Conservation (phyloP, 2,888 invertebrate genomes). For the Tanypteryx hageni region DNA sequence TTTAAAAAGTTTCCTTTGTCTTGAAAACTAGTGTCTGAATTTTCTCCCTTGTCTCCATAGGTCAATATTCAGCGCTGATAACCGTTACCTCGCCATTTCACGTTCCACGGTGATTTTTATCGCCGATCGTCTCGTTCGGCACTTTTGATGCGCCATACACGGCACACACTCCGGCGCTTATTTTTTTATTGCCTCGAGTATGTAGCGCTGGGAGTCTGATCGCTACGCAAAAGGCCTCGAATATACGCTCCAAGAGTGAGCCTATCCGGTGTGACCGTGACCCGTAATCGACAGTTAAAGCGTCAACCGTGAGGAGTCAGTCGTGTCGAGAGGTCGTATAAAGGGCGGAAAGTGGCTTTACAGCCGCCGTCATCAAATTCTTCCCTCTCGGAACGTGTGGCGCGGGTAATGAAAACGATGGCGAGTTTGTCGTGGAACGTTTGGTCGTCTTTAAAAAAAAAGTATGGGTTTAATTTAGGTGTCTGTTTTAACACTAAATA, state of each 20-base stretch:
- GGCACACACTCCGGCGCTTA: background rate
- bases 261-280: background rate
- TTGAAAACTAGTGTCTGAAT: too few relatives aligned
- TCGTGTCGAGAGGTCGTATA: background rate
- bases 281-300: background rate
- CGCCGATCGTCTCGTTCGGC: background rate
- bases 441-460: too few relatives aligned
- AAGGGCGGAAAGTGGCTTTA: background rate
- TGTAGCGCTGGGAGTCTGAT: background rate
- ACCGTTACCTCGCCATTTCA: background rate
- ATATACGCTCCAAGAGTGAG: background rate
- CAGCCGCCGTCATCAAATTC: slow-evolving; percentile 11
- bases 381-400: background rate
- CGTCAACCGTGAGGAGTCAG: background rate
- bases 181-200: background rate
- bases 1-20: too few relatives aligned
- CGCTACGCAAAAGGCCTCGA: background rate
- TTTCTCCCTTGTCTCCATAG: too few relatives aligned
- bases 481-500: too few relatives aligned
- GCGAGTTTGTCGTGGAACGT: background rate
- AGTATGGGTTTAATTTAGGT: too few relatives aligned
- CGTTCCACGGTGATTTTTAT: background rate
- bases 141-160: background rate
- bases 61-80: background rate
- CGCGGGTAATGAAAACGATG: background rate